Evolutionary conservation across 2,888 invertebrate genomes (phyloP).

Genomic region (Caenorhabditis wallacei): DNA sequence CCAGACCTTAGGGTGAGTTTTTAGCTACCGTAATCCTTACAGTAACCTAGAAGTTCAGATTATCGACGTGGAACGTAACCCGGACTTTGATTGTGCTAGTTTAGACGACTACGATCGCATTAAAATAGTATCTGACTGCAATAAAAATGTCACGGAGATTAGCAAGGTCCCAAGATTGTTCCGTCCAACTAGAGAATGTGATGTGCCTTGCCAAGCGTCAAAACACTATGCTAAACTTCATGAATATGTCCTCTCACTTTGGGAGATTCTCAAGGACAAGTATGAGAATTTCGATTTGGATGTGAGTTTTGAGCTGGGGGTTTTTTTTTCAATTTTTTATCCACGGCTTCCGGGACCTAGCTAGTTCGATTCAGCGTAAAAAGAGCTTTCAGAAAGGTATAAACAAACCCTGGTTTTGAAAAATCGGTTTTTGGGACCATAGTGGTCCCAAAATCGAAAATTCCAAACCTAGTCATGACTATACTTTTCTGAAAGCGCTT

Average conservation of each 20-base stretch:
- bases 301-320: conserved; percentile 63
- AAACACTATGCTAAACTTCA: conserved; percentile 76
- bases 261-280: conserved; percentile 76
- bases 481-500: no score
- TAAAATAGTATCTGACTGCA: conserved; percentile 75
- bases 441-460: no score
- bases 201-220: conserved; percentile 74
- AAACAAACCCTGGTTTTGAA: neutral
- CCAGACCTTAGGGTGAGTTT: conserved; percentile 75
- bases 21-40: no score
- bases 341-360: no score
- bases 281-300: conserved; percentile 73
- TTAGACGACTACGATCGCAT: conserved; percentile 70
- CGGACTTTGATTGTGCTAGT: conserved; percentile 77
- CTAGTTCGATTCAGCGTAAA: no score
- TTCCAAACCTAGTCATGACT: no score
- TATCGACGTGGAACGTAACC: conserved; percentile 79
- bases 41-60: no score
- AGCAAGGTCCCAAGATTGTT: conserved; percentile 67
- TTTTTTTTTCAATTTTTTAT: no score
- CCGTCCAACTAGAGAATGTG: conserved; percentile 76
- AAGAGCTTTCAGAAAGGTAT: neutral
- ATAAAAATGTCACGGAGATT: conserved; percentile 73
- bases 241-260: conserved; percentile 76
- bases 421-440: no score